phyloP scores from a whole-genome alignment of 2,888 invertebrate species.

The Seira sanloemensis region DNA sequence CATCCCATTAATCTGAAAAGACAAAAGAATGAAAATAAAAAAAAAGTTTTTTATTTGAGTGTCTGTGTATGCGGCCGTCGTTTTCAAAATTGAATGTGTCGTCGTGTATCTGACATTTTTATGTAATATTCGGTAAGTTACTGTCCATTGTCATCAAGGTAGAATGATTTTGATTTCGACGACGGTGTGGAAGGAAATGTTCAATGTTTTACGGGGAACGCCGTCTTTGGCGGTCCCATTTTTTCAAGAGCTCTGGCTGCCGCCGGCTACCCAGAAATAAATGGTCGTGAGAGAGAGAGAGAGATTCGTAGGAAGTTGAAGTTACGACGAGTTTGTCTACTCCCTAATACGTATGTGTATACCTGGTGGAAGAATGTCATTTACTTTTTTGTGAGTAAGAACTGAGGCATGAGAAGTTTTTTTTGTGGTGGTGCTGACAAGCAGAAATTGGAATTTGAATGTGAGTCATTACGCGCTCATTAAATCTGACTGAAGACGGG shows the following conservation, averaged over 20 bases:
- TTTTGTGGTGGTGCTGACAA: slow-evolving; percentile 24
- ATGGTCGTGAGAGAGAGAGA: neutral
- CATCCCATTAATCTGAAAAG: too few relatives aligned
- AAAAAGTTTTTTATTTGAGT: too few relatives aligned
- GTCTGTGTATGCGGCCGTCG: too few relatives aligned
- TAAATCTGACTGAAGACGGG: slow-evolving; percentile 29
- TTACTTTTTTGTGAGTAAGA: neutral
- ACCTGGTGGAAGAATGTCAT: neutral
- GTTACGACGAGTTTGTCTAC: neutral
- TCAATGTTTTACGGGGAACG: neutral
- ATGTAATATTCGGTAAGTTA: neutral
- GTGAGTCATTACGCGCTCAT: slow-evolving; percentile 33
- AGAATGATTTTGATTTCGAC: neutral
- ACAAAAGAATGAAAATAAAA: too few relatives aligned
- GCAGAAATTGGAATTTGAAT: slow-evolving; percentile 28
- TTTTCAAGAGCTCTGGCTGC: neutral
- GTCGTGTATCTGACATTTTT: too few relatives aligned
- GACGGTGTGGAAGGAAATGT: neutral
- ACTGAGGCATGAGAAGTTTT: neutral
- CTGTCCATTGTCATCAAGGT: neutral
- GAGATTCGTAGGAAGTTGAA: neutral
- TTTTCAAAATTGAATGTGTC: too few relatives aligned
- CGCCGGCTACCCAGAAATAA: neutral
- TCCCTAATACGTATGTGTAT: neutral
- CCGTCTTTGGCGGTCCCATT: slow-evolving; percentile 16